Evolutionary conservation across 1,140 invertebrate genomes (phyloP).

Genomic region (Phenacoccus solenopsis): DNA sequence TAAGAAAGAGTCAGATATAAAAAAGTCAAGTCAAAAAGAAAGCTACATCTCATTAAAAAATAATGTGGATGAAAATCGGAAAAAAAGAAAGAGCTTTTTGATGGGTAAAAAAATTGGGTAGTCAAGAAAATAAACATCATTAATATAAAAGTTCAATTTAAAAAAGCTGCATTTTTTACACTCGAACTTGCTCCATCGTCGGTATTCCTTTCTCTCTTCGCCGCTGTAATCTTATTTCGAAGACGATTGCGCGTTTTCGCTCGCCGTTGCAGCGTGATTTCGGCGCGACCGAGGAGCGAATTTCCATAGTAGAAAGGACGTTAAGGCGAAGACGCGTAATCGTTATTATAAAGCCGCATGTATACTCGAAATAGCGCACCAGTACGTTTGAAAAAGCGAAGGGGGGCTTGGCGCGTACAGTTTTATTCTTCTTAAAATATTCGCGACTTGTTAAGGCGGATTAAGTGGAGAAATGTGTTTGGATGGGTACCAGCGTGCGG

Average conservation of each 20-base stretch:
- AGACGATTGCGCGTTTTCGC: neutral
- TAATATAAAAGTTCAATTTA: conserved; percentile 4
- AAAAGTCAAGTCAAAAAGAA: neutral
- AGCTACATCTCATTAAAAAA: neutral
- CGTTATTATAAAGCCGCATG: too few relatives aligned
- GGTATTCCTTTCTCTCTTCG: neutral
- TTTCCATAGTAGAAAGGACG: too few relatives aligned
- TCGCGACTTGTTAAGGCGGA: conserved; percentile 13
- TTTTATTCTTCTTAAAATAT: conserved; percentile 10
- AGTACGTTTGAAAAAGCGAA: too few relatives aligned
- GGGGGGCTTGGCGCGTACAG: neutral
- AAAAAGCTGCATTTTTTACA: conserved; percentile 1
- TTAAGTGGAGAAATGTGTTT: conserved; percentile 14
- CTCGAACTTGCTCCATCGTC: neutral
- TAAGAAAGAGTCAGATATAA: too few relatives aligned
- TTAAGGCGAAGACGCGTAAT: too few relatives aligned
- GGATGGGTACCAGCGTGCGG: conserved; percentile 1
- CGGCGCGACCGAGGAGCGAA: too few relatives aligned
- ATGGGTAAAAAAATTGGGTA: neutral
- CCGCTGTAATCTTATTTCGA: neutral
- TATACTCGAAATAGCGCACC: too few relatives aligned
- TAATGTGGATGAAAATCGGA: neutral
- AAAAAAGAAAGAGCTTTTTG: neutral
- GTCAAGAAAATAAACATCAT: conserved; percentile 2
- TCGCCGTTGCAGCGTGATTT: too few relatives aligned